Base-by-base conservation (phyloP, 2,113 vertebrate species). In the Rostratula benghalensis region DNA sequence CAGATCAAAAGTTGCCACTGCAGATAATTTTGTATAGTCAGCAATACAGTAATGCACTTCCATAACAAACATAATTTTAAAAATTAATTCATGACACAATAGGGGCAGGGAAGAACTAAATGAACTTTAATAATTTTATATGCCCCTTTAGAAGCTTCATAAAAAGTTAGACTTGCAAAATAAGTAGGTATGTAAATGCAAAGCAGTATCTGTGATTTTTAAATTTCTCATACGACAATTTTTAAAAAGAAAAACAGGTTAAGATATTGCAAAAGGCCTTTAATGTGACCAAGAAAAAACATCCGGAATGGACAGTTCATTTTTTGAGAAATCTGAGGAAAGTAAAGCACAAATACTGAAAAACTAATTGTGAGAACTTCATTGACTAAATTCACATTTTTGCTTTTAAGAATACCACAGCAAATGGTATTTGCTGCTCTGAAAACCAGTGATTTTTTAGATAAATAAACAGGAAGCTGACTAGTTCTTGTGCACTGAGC, bases 241-340 rank as follows among this genome's bases (percentile, higher is more conserved):
- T 46, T 81, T 63, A 6, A 0, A 73, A 71, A 67, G 28, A 53
- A 78, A 75, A 75, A 23, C 3, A 4, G 15, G 75, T 75, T n/a
- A 80, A 59, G 39, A 64, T 59, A n/a, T 4, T 59, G 17, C 12
- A 59, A 60, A 76, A 24, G 9, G 5, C 3, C 30, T 68, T 73
- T 24, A 51, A 80, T 28, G 2, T 56, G 30, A 51, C 18, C 22
- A 84, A 35, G 8, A 60, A 83, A 79, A 83, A 79, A 87, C 73
- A 41, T 5, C 65, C 10, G 67, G 16, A 65, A 37, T 2, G 13
- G 11, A 67, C 24, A 0, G 1, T 50, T 70, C 11, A 12, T 7
- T 39, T 51, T 7, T 39, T 51, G 13, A 69, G 9, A 51, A 51
- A 65, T 51, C 35, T 57, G 21, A 86, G 13, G 6, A 67, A 63